phyloP scores from a whole-genome alignment of 2,113 vertebrate species.

The Rhinolophus ferrumequinum region DNA sequence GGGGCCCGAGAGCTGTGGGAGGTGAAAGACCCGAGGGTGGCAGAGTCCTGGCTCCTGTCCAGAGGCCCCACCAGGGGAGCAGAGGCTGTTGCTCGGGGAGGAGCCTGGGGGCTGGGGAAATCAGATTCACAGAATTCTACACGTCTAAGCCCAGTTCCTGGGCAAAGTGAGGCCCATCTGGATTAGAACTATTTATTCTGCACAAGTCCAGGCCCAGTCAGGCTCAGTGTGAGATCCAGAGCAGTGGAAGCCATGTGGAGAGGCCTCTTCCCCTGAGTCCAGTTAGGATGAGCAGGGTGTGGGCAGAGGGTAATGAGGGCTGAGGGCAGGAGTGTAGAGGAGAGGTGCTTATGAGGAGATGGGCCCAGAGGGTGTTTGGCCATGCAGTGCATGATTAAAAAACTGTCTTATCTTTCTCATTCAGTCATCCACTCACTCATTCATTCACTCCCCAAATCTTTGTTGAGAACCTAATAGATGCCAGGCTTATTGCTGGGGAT shows the following conservation, averaged over 20 bases:
- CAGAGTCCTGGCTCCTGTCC: constrained; percentile 53
- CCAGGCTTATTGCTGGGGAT: background rate
- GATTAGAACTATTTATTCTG: constrained; percentile 41
- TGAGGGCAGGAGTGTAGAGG: background rate
- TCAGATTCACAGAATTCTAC: background rate
- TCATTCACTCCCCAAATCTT: background rate
- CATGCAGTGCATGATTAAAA: background rate
- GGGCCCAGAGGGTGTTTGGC: background rate
- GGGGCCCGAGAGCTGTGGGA: constrained; percentile 52
- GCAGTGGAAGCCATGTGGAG: background rate
- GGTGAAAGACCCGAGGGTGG: constrained; percentile 63
- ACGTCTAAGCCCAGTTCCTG: constrained; percentile 29
- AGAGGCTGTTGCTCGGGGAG: background rate
- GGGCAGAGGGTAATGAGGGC: background rate
- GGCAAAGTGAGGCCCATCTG: background rate
- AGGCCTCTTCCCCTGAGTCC: background rate
- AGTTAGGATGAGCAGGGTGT: background rate
- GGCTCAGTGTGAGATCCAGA: constrained; percentile 30
- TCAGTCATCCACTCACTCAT: background rate
- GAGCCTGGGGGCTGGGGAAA: background rate
- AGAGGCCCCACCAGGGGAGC: background rate
- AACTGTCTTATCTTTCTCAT: background rate
- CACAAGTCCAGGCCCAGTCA: background rate
- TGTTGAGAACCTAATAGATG: background rate
- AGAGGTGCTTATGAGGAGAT: background rate